phyloP scores from a whole-genome alignment of 2,888 invertebrate genomes.

The Agriopis aurantiaria region DNA sequence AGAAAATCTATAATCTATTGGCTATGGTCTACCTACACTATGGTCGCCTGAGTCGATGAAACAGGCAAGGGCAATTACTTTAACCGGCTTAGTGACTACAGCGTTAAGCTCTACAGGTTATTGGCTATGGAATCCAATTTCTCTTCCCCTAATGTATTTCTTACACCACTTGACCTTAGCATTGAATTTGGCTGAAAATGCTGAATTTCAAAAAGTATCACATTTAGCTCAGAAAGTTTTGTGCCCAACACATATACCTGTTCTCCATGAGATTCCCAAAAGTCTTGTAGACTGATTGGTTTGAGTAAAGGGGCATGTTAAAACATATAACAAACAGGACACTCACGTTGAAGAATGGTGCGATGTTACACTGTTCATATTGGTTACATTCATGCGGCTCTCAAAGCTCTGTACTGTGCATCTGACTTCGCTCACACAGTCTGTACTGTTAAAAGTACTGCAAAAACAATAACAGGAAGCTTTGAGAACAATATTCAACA shows the following conservation, averaged over 20 bases:
- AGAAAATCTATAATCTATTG: too few species aligned
- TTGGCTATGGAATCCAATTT: too few species aligned
- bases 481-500: slow-evolving; percentile 40
- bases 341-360: slow-evolving; percentile 82
- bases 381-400: slow-evolving; percentile 82
- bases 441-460: slow-evolving; percentile 86
- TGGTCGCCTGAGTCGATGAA: too few species aligned
- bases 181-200: not conserved
- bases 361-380: slow-evolving; percentile 78
- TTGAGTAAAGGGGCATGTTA: slow-evolving; percentile 24
- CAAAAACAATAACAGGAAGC: slow-evolving; percentile 73
- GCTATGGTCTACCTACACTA: too few species aligned
- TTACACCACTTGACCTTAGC: too few species aligned
- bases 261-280: slow-evolving; percentile 2
- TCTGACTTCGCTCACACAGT: slow-evolving; percentile 81
- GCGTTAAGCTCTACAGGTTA: too few species aligned
- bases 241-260: slow-evolving; percentile 6
- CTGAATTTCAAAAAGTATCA: slow-evolving; percentile 2
- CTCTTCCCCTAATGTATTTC: too few species aligned
- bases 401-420: slow-evolving; percentile 82
- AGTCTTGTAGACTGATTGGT: not conserved
- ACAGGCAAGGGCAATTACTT: too few species aligned
- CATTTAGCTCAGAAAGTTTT: slow-evolving; percentile 1
- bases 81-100: too few species aligned
- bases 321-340: slow-evolving; percentile 49